phyloP scores from a whole-genome alignment of 2,888 invertebrate genomes.

The Philereme transversata region DNA sequence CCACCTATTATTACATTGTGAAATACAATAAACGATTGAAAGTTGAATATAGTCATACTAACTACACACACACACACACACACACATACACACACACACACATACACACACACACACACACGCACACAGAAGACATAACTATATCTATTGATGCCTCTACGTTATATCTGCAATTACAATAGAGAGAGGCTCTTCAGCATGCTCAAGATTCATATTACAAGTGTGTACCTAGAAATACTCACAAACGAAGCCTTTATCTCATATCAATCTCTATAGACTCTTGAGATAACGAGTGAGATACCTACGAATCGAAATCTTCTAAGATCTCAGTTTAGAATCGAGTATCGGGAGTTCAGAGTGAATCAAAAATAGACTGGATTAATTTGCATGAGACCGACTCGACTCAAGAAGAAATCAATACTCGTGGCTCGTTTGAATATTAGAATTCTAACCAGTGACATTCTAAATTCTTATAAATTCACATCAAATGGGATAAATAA shows the following conservation, averaged over 20 bases:
- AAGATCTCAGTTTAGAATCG: slow-evolving; percentile 16
- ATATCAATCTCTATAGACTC: slow-evolving; percentile 1
- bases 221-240: background rate
- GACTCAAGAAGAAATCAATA: slow-evolving; percentile 50
- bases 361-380: slow-evolving; percentile 48
- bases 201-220: slow-evolving; percentile 5
- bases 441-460: slow-evolving; percentile 33
- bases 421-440: slow-evolving; percentile 23
- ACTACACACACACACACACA: background rate
- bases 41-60: background rate
- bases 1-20: no score
- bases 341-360: slow-evolving; percentile 31
- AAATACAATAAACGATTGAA: no score
- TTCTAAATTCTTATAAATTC: slow-evolving; percentile 14
- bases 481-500: background rate
- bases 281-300: slow-evolving; percentile 10
- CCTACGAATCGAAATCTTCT: slow-evolving; percentile 6
- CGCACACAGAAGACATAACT: background rate
- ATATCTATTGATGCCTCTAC: background rate
- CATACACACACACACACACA: background rate
- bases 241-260: slow-evolving; percentile 7
- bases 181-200: slow-evolving; percentile 8
- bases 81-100: background rate
- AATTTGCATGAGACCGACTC: slow-evolving; percentile 46
- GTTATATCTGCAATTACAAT: background rate